phyloP scores from a whole-genome alignment of 2,797 vertebrate species.

The Chelon labrosus region DNA sequence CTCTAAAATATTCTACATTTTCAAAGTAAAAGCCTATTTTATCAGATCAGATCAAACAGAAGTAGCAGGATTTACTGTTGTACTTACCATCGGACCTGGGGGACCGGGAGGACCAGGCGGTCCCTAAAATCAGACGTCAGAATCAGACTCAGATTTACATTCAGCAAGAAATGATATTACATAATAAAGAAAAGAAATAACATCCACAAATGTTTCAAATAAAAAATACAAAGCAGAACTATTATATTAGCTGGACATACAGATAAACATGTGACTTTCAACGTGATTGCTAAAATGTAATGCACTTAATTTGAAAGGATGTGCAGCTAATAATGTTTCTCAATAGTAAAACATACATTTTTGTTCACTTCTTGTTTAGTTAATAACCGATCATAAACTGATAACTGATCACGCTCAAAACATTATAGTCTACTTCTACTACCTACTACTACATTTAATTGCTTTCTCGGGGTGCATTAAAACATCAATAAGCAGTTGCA shows the following conservation, averaged over 20 bases:
- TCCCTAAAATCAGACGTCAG: slow-evolving; percentile 82
- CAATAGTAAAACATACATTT: too few relatives aligned
- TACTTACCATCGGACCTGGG: slow-evolving; percentile 90
- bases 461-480: background rate
- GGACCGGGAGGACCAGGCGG: slow-evolving; percentile 85
- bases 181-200: background rate
- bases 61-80: background rate
- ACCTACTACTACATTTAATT: too few relatives aligned
- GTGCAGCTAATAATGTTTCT: background rate
- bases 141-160: background rate
- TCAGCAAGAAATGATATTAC: background rate
- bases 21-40: too few relatives aligned
- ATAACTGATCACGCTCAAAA: too few relatives aligned
- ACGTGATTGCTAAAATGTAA: background rate
- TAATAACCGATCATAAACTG: too few relatives aligned
- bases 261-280: background rate
- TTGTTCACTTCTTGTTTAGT: too few relatives aligned
- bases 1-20: too few relatives aligned
- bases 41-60: too few relatives aligned
- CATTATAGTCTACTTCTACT: too few relatives aligned
- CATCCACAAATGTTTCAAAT: background rate
- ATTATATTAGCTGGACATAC: background rate
- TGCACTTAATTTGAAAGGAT: background rate
- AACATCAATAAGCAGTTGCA: background rate
- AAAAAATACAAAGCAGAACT: background rate